Conservation (phyloP, 2,888 invertebrate species). For the Drosophila quasianomalipes region DNA sequence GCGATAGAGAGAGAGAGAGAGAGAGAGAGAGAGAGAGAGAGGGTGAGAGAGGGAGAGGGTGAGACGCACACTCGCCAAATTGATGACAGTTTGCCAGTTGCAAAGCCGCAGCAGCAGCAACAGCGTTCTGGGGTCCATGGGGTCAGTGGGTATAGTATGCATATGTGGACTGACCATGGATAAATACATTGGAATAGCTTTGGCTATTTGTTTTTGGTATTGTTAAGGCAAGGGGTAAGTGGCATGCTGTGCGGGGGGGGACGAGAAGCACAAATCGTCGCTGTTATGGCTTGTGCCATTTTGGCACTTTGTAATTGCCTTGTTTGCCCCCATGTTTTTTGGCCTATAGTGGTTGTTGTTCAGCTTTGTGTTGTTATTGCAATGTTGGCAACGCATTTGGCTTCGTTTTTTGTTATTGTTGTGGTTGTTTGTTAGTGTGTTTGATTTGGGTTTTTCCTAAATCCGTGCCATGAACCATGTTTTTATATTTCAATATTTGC, state of each 20-base stretch:
- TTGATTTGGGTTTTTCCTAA: conserved; percentile 55
- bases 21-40: not conserved
- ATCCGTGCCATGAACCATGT: conserved; percentile 69
- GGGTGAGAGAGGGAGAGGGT: not conserved
- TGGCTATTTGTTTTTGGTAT: conserved; percentile 77
- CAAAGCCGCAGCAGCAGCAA: conserved; percentile 68
- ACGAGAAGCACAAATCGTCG: conserved; percentile 42
- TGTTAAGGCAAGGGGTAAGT: conserved; percentile 32
- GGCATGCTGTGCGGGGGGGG: not conserved
- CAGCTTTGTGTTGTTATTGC: conserved; percentile 52
- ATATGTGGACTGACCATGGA: conserved; percentile 72
- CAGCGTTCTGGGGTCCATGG: conserved; percentile 39
- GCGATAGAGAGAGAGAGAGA: not conserved
- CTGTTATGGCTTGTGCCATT: conserved; percentile 80
- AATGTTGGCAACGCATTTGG: conserved; percentile 70
- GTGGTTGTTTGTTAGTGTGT: conserved; percentile 28
- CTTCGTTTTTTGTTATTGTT: conserved; percentile 34
- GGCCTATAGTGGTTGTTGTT: conserved; percentile 57
- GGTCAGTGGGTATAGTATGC: conserved; percentile 51
- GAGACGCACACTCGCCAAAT: conserved; percentile 66
- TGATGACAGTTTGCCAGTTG: conserved; percentile 82
- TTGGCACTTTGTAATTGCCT: conserved; percentile 80
- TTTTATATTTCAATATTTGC: conserved; percentile 75
- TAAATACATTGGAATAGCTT: conserved; percentile 79
- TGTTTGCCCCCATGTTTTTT: conserved; percentile 74